A percentile compares a stretch with the other conserved stretches of the same genome.
These are phyloP conservation scores for Coracopsis vasa DNA, from an alignment of 2,113 vertebrate species.

Conservation along the genomic window DNA sequence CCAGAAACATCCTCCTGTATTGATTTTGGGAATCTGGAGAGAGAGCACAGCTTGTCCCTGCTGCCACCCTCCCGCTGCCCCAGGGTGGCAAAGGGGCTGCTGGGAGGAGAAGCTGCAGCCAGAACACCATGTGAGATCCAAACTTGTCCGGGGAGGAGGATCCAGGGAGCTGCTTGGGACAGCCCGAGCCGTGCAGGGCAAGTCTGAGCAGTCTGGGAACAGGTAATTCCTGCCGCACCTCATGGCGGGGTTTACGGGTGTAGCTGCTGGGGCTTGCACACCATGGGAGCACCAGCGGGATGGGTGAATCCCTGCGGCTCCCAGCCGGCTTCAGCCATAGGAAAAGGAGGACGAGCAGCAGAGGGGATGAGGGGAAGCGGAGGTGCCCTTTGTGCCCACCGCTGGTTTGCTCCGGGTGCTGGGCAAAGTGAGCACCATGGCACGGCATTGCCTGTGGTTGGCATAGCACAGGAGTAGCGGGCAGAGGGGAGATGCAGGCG, in stretches of 20 bases:
- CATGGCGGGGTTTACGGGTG: not conserved
- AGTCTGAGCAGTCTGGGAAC: not conserved
- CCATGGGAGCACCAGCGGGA: not conserved
- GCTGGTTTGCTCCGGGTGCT: fast-evolving
- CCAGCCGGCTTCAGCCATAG: fast-evolving
- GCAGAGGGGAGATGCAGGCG: too few relatives aligned
- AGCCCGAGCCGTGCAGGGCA: not conserved
- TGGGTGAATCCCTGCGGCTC: fast-evolving
- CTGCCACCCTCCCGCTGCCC: fast-evolving
- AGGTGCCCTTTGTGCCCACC: fast-evolving
- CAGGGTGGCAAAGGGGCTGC: not conserved
- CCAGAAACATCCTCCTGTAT: fast-evolving
- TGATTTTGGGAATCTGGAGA: not conserved
- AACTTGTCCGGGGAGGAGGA: not conserved
- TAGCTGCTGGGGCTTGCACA: not conserved
- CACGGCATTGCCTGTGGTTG: fast-evolving
- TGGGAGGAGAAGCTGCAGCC: not conserved
- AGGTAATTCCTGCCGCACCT: slow-evolving; percentile 27
- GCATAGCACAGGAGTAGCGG: fast-evolving
- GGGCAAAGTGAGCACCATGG: fast-evolving
- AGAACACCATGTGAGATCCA: not conserved
- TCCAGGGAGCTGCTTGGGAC: not conserved
- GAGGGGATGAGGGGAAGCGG: not conserved
- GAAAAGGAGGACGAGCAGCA: not conserved
- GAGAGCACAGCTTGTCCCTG: fast-evolving